Evolutionary conservation across 2,888 invertebrate genomes (phyloP).

Genomic region (Cacoxenus indagator): DNA sequence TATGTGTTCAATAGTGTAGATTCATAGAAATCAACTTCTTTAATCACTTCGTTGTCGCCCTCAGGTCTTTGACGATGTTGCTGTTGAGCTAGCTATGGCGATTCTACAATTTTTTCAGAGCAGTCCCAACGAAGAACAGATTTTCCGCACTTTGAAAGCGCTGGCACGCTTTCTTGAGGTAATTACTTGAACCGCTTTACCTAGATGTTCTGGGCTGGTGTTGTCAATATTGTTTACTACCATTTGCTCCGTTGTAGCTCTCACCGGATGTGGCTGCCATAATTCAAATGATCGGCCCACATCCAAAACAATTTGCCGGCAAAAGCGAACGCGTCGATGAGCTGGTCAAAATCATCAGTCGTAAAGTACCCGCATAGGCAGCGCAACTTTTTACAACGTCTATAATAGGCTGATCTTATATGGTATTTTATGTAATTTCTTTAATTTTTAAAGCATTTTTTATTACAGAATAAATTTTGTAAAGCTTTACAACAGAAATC

Average conservation of each 20-base stretch:
- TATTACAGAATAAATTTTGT: constrained; percentile 51
- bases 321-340: constrained; percentile 85
- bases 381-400: constrained; percentile 2
- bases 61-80: constrained; percentile 94
- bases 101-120: constrained; percentile 88
- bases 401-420: constrained; percentile 3
- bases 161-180: constrained; percentile 75
- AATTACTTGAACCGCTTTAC: constrained; percentile 32
- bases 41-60: constrained; percentile 32
- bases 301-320: constrained; percentile 86
- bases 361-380: constrained; percentile 73
- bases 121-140: constrained; percentile 84
- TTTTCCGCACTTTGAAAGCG: constrained; percentile 84
- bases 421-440: constrained; percentile 39
- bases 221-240: constrained; percentile 34
- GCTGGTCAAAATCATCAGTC: constrained; percentile 82
- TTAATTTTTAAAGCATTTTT: constrained; percentile 56
- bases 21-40: background rate
- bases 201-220: constrained; percentile 52
- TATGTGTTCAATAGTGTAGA: constrained; percentile 76
- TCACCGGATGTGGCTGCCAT: constrained; percentile 90
- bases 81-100: constrained; percentile 92
- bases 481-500: background rate
- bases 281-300: constrained; percentile 91
- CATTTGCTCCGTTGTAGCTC: constrained; percentile 76